phyloP scores from a whole-genome alignment of 2,888 invertebrate species.

The Ophioninae sp. region DNA sequence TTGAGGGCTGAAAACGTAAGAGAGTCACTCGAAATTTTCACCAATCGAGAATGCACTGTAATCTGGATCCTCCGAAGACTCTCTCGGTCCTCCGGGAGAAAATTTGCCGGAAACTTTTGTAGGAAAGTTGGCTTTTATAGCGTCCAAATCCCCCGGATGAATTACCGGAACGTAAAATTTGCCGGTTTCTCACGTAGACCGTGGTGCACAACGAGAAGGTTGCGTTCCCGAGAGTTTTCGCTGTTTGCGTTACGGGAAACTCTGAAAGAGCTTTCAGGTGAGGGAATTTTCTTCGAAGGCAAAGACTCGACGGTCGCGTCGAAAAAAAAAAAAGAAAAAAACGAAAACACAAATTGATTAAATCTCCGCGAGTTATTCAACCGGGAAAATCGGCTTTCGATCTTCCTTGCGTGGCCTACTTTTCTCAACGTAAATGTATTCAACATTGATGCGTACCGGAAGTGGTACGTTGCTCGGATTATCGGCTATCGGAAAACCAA shows the following conservation, averaged over 20 bases:
- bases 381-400: neutral
- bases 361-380: neutral
- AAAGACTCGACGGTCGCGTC: neutral
- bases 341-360: neutral
- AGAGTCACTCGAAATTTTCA: too few species aligned
- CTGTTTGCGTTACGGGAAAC: neutral
- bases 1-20: too few species aligned
- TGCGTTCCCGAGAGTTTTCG: neutral
- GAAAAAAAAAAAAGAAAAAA: neutral
- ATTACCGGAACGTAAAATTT: slow-evolving; percentile 43
- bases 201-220: neutral
- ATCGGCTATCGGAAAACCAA: neutral
- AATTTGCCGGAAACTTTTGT: neutral
- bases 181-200: neutral
- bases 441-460: too few species aligned
- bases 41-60: neutral
- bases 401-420: neutral
- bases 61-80: neutral
- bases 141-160: slow-evolving; percentile 35
- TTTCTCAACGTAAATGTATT: neutral
- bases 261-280: neutral
- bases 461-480: neutral
- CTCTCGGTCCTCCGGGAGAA: slow-evolving; percentile 15
- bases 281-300: neutral
- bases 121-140: slow-evolving; percentile 43